Evolutionary conservation across 64 coral and sea anemone species (phyloP).

Genomic region (Stylophora pistillata): DNA sequence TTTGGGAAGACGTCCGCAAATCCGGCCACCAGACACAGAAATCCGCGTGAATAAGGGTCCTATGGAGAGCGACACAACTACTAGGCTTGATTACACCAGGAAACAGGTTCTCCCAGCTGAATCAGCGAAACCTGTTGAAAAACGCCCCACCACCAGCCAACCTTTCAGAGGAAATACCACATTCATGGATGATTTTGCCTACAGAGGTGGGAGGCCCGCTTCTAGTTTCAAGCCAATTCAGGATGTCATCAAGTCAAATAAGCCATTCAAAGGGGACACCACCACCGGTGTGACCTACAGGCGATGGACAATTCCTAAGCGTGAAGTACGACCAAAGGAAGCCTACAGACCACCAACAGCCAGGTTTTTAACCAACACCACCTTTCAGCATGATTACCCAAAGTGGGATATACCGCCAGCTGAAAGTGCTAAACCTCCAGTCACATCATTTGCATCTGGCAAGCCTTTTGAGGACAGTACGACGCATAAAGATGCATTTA

Average conservation of each 20-base stretch:
- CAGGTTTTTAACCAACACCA: conserved; percentile 68
- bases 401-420: conserved; percentile 58
- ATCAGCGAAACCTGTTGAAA: conserved; percentile 51
- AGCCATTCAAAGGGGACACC: conserved; percentile 72
- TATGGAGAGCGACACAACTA: conserved; percentile 81
- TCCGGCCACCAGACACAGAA: conserved; percentile 62
- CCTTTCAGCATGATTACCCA: conserved; percentile 78
- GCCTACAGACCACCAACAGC: conserved; percentile 60
- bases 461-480: conserved; percentile 74
- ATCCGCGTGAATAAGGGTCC: conserved; percentile 45
- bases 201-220: conserved; percentile 68
- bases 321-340: conserved; percentile 60
- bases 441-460: conserved; percentile 56
- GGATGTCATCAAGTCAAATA: conserved; percentile 54
- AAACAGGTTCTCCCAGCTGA: conserved; percentile 61
- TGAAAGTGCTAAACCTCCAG: conserved; percentile 60
- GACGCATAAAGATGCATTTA: conserved; percentile 65
- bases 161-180: conserved; percentile 75
- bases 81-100: conserved; percentile 73
- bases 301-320: conserved; percentile 69
- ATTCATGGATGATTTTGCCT: conserved; percentile 72
- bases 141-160: conserved; percentile 47
- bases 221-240: conserved; percentile 77
- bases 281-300: conserved; percentile 67
- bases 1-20: conserved; percentile 67